A percentile compares a stretch with the other conserved stretches of the same genome.
Evolutionary conservation across 2,797 vertebrate species (phyloP).

Genomic region (Anomalospiza imberbis): DNA sequence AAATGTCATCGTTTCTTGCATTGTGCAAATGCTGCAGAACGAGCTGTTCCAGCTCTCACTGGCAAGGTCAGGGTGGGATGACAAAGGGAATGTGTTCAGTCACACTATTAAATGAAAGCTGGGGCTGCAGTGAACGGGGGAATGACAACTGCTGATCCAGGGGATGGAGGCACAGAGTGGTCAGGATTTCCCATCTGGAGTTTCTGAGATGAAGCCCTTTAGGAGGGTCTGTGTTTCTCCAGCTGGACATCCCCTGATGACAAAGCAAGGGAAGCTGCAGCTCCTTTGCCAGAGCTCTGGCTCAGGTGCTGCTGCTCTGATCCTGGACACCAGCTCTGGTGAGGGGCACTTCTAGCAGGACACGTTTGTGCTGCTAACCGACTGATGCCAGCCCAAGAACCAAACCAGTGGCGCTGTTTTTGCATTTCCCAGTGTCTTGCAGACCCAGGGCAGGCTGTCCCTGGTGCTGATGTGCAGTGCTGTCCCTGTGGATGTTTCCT

Average conservation of each 20-base stretch:
- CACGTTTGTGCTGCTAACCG: rapidly evolving
- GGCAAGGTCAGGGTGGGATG: slow-evolving; percentile 12
- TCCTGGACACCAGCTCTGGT: too few species aligned
- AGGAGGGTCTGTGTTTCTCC: not conserved
- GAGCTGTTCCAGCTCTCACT: not conserved
- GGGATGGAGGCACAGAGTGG: not conserved
- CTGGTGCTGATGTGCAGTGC: not conserved
- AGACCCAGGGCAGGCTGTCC: not conserved
- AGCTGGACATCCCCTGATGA: not conserved
- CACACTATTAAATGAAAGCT: not conserved
- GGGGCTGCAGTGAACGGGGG: not conserved
- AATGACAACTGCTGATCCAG: not conserved
- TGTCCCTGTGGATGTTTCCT: not conserved
- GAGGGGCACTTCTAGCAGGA: not conserved
- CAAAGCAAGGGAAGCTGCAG: not conserved
- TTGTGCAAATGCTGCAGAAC: not conserved
- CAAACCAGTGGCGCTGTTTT: not conserved
- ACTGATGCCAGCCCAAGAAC: not conserved
- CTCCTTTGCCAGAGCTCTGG: not conserved
- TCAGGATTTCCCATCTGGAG: not conserved
- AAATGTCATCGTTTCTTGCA: slow-evolving; percentile 6
- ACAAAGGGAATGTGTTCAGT: slow-evolving; percentile 18
- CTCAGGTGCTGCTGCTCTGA: not conserved
- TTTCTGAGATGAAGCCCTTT: not conserved
- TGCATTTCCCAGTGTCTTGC: not conserved